These are phyloP conservation scores for Exocentrus adspersus DNA, from an alignment of 2,888 invertebrate genomes.

Conservation along the genomic window DNA sequence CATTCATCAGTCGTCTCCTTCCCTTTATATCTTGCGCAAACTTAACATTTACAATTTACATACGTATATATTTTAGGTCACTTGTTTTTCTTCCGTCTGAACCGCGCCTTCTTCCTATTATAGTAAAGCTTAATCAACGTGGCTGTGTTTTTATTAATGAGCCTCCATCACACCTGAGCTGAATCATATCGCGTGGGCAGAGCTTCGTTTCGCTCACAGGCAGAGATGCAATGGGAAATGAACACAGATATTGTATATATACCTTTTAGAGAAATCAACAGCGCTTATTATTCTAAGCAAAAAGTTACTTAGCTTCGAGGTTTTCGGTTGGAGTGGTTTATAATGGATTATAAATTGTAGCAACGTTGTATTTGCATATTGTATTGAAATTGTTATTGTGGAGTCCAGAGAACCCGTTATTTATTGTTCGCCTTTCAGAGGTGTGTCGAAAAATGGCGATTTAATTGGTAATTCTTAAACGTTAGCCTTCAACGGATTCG, in stretches of 20 bases:
- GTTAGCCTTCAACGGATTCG: background rate
- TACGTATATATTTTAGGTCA: conserved; percentile 57
- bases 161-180: conserved; percentile 61
- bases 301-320: conserved; percentile 37
- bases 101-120: conserved; percentile 63
- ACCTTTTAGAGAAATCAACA: conserved; percentile 24
- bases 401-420: conserved; percentile 3
- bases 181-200: conserved; percentile 56
- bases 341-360: conserved; percentile 46
- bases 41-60: conserved; percentile 51
- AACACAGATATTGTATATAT: conserved; percentile 29
- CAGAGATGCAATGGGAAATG: conserved; percentile 40
- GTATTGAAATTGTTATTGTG: conserved; percentile 9
- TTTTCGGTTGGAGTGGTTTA: conserved; percentile 38
- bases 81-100: conserved; percentile 54
- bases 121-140: conserved; percentile 63
- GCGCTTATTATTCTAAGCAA: conserved; percentile 37
- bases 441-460: conserved; percentile 15
- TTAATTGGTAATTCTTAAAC: background rate
- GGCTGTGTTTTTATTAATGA: conserved; percentile 63
- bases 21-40: conserved; percentile 45
- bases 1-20: conserved; percentile 55
- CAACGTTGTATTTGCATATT: conserved; percentile 42
- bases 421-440: conserved; percentile 9
- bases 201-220: conserved; percentile 26